These are phyloP conservation scores for Thecocarcelia acutangulata DNA, from an alignment of 2,888 invertebrate genomes.

Conservation along the genomic window DNA sequence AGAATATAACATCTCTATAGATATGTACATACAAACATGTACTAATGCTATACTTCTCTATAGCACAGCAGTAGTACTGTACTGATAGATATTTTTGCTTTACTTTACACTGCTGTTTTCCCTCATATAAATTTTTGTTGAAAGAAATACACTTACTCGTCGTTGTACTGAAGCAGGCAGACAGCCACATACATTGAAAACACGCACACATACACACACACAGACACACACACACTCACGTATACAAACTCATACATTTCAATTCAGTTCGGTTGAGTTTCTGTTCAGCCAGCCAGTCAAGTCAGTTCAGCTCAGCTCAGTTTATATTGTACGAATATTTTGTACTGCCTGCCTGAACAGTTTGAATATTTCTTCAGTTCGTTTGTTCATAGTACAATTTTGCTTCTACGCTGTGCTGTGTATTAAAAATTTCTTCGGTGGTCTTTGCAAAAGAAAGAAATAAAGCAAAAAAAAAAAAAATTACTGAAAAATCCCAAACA, in stretches of 20 bases:
- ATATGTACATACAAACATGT: conserved; percentile 67
- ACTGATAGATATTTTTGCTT: conserved; percentile 48
- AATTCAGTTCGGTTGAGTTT: conserved; percentile 66
- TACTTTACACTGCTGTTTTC: conserved; percentile 44
- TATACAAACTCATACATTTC: conserved; percentile 34
- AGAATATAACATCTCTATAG: conserved; percentile 55
- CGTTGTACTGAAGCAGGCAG: conserved; percentile 53
- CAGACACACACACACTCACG: conserved; percentile 10
- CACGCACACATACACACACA: background rate
- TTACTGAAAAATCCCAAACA: conserved; percentile 38
- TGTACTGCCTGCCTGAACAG: conserved; percentile 41
- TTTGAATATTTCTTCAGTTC: conserved; percentile 63
- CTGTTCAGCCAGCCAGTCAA: conserved; percentile 62
- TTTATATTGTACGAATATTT: conserved; percentile 48
- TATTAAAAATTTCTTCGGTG: conserved; percentile 52
- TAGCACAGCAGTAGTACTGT: conserved; percentile 45
- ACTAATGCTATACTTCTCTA: conserved; percentile 45
- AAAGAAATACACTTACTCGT: conserved; percentile 11
- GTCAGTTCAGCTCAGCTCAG: conserved; percentile 53
- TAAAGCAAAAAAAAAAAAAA: conserved; percentile 28
- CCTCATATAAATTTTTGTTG: conserved; percentile 44
- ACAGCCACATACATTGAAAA: conserved; percentile 26
- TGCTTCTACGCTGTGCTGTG: conserved; percentile 62
- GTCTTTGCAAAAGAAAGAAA: conserved; percentile 47
- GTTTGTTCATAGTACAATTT: conserved; percentile 66